These are phyloP conservation scores for Ornithorhynchus anatinus DNA, from an alignment of 2,113 vertebrate genomes.

Conservation along the genomic window DNA sequence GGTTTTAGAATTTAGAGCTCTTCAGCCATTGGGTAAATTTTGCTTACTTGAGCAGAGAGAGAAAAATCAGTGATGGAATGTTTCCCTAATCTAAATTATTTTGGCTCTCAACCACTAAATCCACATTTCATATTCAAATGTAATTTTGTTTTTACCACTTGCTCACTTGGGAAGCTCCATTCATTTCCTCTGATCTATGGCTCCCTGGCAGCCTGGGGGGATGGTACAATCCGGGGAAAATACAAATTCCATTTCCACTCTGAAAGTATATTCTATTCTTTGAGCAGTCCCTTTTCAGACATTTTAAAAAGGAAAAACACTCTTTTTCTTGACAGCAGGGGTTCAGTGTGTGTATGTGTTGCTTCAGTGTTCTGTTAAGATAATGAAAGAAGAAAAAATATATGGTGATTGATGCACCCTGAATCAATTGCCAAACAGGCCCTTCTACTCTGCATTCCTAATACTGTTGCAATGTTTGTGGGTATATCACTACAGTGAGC, in stretches of 20 bases:
- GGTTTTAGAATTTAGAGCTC: no score
- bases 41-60: no score
- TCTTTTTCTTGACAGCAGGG: slow-evolving; percentile 2
- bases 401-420: no score
- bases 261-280: slow-evolving; percentile 20
- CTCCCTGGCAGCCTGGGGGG: no score
- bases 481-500: no score
- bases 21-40: no score
- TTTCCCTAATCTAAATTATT: not conserved
- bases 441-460: no score
- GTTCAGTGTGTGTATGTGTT: not conserved
- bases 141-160: not conserved
- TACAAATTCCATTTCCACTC: not conserved
- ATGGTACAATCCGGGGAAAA: not conserved
- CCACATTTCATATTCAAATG: not conserved
- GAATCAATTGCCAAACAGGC: no score
- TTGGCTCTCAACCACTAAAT: not conserved
- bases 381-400: not conserved
- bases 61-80: not conserved
- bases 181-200: not conserved
- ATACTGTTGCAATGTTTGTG: no score
- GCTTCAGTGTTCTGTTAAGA: not conserved
- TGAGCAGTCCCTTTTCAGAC: not conserved
- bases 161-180: not conserved
- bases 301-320: not conserved